Conservation (phyloP, 2,113 vertebrate genomes). For the Zosterops borbonicus region DNA sequence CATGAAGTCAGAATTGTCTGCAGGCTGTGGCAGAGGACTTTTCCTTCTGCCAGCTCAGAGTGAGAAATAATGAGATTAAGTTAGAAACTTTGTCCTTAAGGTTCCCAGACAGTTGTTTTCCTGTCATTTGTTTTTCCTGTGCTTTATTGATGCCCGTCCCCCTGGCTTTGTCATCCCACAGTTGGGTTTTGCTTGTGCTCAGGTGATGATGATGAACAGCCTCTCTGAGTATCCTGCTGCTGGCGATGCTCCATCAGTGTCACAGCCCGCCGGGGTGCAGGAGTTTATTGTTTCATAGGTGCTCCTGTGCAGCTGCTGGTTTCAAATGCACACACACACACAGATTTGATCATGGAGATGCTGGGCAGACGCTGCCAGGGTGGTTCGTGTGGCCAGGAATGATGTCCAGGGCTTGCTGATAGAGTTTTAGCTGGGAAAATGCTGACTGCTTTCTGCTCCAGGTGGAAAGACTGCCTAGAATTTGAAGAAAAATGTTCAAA, state of each 20-base stretch:
- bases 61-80: not conserved
- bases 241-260: not conserved
- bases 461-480: not conserved
- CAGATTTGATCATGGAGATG: fast-evolving
- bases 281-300: not conserved
- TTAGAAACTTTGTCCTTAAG: not conserved
- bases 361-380: not conserved
- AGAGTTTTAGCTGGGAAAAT: not conserved
- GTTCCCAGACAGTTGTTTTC: not conserved
- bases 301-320: not conserved
- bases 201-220: not conserved
- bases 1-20: not conserved
- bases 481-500: not conserved
- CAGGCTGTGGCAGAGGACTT: not conserved
- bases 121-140: not conserved
- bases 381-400: not conserved
- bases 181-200: not conserved
- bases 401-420: fast-evolving
- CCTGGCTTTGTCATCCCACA: not conserved
- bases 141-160: not conserved
- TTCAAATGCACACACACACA: not conserved
- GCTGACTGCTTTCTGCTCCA: fast-evolving
- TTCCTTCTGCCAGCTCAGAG: not conserved
- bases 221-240: not conserved
- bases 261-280: not conserved